A percentile compares a stretch with the other conserved stretches of the same genome.
Conservation (phyloP, 2,888 invertebrate species). For the Netelia virgata region DNA sequence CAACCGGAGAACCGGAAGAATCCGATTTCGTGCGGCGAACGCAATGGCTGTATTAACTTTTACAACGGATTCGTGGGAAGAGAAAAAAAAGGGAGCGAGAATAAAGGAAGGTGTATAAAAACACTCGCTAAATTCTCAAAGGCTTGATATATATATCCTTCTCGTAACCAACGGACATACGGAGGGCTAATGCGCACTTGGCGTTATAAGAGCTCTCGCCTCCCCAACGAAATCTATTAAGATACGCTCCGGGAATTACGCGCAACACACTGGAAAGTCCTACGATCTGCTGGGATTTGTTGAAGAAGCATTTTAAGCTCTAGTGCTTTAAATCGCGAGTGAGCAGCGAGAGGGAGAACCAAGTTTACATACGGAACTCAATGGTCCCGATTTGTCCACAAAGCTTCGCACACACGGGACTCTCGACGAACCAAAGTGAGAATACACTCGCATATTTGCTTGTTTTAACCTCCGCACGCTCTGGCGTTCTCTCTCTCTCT, state of each 20-base stretch:
- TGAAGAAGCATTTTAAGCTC: not conserved
- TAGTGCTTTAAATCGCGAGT: not conserved
- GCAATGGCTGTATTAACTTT: not conserved
- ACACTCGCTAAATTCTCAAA: slow-evolving; percentile 23
- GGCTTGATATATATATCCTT: not conserved
- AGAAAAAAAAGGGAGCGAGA: not conserved
- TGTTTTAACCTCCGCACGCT: not conserved
- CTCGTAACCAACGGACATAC: not conserved
- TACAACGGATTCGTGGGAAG: slow-evolving; percentile 24
- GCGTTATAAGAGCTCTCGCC: slow-evolving; percentile 2
- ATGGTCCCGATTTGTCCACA: slow-evolving; percentile 29
- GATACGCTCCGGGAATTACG: slow-evolving; percentile 34
- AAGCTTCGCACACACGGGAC: not conserved
- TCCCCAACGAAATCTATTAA: slow-evolving; percentile 37
- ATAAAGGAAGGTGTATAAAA: not conserved
- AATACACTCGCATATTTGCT: not conserved
- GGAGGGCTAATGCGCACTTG: slow-evolving; percentile 22
- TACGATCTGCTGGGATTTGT: not conserved
- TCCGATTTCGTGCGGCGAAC: slow-evolving; percentile 18
- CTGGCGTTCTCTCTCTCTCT: not conserved
- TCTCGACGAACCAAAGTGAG: not conserved
- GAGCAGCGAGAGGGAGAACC: not conserved
- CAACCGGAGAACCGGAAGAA: slow-evolving; percentile 44
- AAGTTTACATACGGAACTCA: slow-evolving; percentile 27
- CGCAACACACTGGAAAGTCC: slow-evolving; percentile 41